A percentile compares a stretch with the other conserved stretches of the same genome.
These are phyloP conservation scores for Ligdia adustata DNA, from an alignment of 2,888 invertebrate species.

Conservation along the genomic window DNA sequence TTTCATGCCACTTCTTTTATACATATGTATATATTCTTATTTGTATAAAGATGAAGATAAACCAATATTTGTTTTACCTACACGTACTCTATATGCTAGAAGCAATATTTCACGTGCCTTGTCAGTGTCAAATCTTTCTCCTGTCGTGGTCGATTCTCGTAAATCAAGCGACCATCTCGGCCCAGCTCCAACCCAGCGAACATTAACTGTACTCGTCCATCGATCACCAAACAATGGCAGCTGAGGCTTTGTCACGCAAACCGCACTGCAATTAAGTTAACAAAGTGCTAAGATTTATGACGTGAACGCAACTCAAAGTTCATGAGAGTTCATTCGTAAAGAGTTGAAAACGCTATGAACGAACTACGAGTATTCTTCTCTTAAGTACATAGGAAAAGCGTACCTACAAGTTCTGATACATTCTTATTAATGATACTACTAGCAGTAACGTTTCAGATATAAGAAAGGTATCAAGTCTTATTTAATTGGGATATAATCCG, in stretches of 20 bases:
- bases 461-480: too few relatives aligned
- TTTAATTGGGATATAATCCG: too few relatives aligned
- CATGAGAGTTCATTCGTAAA: conserved; percentile 25
- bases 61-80: too few relatives aligned
- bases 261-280: conserved; percentile 41
- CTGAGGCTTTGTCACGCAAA: conserved; percentile 40
- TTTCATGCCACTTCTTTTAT: too few relatives aligned
- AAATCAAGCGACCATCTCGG: conserved; percentile 3
- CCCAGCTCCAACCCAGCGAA: conserved; percentile 1
- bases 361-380: neutral
- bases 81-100: too few relatives aligned
- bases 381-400: neutral
- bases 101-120: neutral
- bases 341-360: conserved; percentile 2
- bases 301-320: conserved; percentile 24
- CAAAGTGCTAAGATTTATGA: conserved; percentile 38
- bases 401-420: too few relatives aligned
- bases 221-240: conserved; percentile 38
- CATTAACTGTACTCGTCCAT: conserved; percentile 23
- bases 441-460: too few relatives aligned
- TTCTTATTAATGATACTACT: too few relatives aligned
- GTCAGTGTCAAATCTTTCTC: conserved; percentile 8
- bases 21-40: too few relatives aligned
- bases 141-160: conserved; percentile 3
- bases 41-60: too few relatives aligned